A percentile compares a stretch with the other conserved stretches of the same genome.
phyloP scores from a whole-genome alignment of 2,888 invertebrate species.

The Aproaerema taeniolella region DNA sequence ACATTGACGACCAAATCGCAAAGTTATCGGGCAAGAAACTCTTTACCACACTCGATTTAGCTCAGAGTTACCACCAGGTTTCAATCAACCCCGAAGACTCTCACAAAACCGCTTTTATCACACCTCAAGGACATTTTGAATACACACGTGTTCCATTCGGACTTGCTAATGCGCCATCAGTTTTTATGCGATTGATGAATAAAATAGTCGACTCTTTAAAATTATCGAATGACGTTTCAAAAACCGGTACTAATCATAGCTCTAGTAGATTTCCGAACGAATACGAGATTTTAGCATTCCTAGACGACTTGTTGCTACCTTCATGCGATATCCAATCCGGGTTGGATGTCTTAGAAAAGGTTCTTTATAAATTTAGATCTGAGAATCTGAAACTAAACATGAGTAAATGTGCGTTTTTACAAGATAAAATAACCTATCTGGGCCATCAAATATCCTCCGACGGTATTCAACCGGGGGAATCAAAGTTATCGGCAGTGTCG shows the following conservation, averaged over 20 bases:
- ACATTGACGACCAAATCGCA: constrained; percentile 12
- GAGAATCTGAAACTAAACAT: constrained; percentile 26
- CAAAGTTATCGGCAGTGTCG: constrained; percentile 19
- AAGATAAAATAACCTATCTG: constrained; percentile 22
- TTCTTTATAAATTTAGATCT: constrained; percentile 12
- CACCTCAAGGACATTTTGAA: constrained; percentile 11
- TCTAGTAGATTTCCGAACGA: not conserved
- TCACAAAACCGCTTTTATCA: constrained; percentile 12
- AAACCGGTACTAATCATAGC: not conserved
- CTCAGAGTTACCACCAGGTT: constrained; percentile 12
- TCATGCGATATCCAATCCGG: constrained; percentile 16
- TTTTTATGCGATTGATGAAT: constrained; percentile 14
- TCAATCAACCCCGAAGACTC: constrained; percentile 4
- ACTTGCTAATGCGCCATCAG: constrained; percentile 11
- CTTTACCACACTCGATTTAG: constrained; percentile 12
- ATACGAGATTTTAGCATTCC: constrained; percentile 11
- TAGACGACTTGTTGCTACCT: constrained; percentile 21
- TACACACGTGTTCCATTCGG: constrained; percentile 12
- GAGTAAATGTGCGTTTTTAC: constrained; percentile 26
- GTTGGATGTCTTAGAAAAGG: constrained; percentile 14
- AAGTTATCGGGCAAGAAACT: constrained; percentile 10
- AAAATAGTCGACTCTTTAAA: constrained; percentile 10
- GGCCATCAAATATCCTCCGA: constrained; percentile 24
- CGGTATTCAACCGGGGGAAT: constrained; percentile 22
- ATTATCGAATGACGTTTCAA: too few species aligned